Evolutionary conservation across 2,797 vertebrate genomes (phyloP).

Genomic region (Liasis olivaceus): DNA sequence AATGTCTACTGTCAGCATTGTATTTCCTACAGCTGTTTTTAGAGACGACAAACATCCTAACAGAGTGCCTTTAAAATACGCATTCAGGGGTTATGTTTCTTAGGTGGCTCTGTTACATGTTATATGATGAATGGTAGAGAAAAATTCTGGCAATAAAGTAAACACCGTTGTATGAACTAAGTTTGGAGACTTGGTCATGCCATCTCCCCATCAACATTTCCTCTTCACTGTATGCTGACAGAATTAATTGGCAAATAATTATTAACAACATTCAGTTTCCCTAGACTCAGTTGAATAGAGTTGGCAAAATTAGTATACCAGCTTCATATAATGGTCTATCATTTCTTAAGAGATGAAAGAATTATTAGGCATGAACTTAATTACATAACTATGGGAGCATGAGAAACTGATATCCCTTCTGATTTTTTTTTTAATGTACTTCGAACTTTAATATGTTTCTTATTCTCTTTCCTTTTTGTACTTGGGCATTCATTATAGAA

Average conservation of each 20-base stretch:
- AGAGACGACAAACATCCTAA: background rate
- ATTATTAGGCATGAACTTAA: background rate
- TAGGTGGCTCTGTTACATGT: background rate
- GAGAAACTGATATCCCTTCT: background rate
- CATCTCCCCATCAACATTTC: background rate
- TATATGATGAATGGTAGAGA: background rate
- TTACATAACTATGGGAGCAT: background rate
- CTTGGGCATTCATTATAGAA: background rate
- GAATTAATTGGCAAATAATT: background rate
- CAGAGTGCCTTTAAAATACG: background rate
- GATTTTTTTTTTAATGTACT: background rate
- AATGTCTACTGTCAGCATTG: background rate
- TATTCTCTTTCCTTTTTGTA: background rate
- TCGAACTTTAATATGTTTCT: background rate
- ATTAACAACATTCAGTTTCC: background rate
- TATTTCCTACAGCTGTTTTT: background rate
- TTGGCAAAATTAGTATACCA: background rate
- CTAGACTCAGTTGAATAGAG: background rate
- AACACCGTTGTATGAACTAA: background rate
- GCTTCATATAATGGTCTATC: background rate
- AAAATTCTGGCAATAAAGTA: background rate
- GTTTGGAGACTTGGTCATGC: background rate
- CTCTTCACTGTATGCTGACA: background rate
- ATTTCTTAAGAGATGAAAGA: background rate
- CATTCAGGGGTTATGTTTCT: background rate